phyloP scores from a whole-genome alignment of 2,113 vertebrate genomes.

The Thryonomys swinderianus region DNA sequence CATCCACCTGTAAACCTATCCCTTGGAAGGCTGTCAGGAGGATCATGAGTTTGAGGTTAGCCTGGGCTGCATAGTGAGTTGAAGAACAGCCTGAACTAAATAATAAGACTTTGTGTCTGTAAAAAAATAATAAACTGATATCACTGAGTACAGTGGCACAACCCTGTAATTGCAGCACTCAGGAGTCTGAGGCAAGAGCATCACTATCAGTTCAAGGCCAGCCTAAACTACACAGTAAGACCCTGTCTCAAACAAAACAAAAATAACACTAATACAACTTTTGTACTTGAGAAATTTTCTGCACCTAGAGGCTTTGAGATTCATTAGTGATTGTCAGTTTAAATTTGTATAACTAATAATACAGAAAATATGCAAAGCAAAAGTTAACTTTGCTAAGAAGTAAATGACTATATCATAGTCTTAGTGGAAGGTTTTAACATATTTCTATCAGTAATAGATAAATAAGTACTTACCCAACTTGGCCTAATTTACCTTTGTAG shows the following conservation, averaged over 20 bases:
- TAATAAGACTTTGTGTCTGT: background rate
- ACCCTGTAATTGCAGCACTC: background rate
- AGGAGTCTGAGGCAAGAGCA: background rate
- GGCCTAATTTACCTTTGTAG: background rate
- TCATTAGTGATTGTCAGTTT: constrained; percentile 29
- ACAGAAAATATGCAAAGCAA: background rate
- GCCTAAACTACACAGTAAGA: background rate
- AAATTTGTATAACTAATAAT: background rate
- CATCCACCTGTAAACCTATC: background rate
- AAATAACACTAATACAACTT: background rate
- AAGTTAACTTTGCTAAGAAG: constrained; percentile 1
- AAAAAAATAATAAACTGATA: background rate
- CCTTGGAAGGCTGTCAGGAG: background rate
- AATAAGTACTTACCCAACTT: background rate
- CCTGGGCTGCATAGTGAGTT: background rate
- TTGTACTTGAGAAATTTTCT: background rate
- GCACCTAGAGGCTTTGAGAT: background rate
- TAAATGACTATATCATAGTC: constrained; percentile 7
- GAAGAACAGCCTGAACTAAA: background rate
- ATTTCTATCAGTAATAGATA: constrained; percentile 1
- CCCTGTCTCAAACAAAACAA: background rate
- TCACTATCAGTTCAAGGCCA: background rate
- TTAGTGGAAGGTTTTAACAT: background rate
- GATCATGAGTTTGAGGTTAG: background rate
- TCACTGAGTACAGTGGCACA: background rate